phyloP scores from a whole-genome alignment of 2,888 invertebrate species.

The Arge pagana region DNA sequence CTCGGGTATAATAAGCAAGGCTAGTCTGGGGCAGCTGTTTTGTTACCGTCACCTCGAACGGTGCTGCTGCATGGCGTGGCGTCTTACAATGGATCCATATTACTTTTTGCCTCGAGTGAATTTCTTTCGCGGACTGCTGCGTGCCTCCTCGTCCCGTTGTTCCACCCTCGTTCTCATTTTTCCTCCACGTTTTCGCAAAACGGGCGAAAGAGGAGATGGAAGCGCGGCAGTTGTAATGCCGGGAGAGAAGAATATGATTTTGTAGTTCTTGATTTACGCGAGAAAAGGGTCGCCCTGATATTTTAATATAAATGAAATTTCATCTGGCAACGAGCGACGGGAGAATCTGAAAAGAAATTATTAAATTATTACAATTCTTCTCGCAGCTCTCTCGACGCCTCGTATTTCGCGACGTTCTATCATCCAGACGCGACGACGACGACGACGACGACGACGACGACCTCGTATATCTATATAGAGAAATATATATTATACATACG shows the following conservation, averaged over 20 bases:
- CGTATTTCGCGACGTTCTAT: too few species aligned
- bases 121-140: background rate
- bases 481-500: too few species aligned
- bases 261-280: conserved; percentile 2
- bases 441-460: too few species aligned
- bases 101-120: conserved; percentile 15
- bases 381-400: too few species aligned
- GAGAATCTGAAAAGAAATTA: background rate
- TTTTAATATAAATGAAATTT: conserved; percentile 10
- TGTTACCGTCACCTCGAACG: conserved; percentile 29
- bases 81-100: conserved; percentile 22
- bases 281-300: background rate
- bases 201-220: background rate
- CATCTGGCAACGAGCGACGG: background rate
- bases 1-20: conserved; percentile 32
- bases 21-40: conserved; percentile 27
- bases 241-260: background rate
- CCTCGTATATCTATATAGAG: too few species aligned
- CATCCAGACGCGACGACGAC: too few species aligned
- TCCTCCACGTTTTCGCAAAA: background rate
- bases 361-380: conserved; percentile 1
- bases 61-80: background rate
- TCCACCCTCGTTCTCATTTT: background rate
- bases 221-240: background rate
- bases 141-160: background rate